phyloP scores from a whole-genome alignment of 2,888 invertebrate genomes.

The Agonopterix heracliana region DNA sequence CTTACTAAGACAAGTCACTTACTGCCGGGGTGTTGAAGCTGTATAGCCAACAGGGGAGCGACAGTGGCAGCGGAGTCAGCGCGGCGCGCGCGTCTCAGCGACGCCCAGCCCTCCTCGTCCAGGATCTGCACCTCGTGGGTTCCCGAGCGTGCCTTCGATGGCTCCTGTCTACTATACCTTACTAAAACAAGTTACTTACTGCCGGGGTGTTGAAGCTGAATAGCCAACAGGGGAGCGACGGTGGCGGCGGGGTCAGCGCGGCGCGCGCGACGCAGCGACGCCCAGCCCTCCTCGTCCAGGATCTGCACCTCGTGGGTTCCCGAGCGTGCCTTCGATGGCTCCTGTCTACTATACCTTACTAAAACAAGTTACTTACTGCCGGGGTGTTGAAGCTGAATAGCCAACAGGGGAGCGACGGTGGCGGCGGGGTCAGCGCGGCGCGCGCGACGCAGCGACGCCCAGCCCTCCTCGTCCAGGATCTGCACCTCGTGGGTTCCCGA shows the following conservation, averaged over 20 bases:
- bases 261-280: constrained; percentile 88
- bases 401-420: constrained; percentile 79
- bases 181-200: no score
- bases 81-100: constrained; percentile 87
- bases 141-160: constrained; percentile 87
- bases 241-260: constrained; percentile 82
- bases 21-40: constrained; percentile 75
- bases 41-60: constrained; percentile 82
- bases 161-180: constrained; percentile 97
- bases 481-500: constrained; percentile 88
- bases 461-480: constrained; percentile 95
- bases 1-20: no score
- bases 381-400: constrained; percentile 78
- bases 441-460: constrained; percentile 89
- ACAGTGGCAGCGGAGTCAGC: constrained; percentile 81
- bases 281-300: constrained; percentile 95
- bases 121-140: constrained; percentile 87
- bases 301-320: constrained; percentile 88
- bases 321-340: constrained; percentile 86
- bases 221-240: constrained; percentile 80
- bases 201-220: constrained; percentile 77
- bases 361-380: no score
- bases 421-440: constrained; percentile 83
- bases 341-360: constrained; percentile 98
- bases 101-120: constrained; percentile 95